These are phyloP conservation scores for Tachuris rubrigastra DNA, from an alignment of 2,113 vertebrate genomes.

Conservation along the genomic window DNA sequence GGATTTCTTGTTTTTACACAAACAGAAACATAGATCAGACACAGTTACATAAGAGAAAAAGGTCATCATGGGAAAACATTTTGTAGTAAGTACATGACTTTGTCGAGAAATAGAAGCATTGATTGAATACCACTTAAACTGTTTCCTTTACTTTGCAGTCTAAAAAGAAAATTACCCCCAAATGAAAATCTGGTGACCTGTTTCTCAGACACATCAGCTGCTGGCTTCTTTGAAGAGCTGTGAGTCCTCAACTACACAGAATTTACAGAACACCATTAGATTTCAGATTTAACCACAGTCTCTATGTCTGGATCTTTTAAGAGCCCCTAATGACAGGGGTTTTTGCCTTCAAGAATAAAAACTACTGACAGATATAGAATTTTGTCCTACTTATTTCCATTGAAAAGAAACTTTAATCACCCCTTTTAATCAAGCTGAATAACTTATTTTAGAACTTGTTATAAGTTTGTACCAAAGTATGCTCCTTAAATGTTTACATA, in stretches of 20 bases:
- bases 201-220: not conserved
- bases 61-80: not conserved
- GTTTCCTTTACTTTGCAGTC: not conserved
- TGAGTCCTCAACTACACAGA: not conserved
- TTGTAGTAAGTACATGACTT: not conserved
- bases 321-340: not conserved
- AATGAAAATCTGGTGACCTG: not conserved
- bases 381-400: not conserved
- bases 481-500: not conserved
- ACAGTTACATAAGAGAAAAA: not conserved
- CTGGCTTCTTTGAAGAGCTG: not conserved
- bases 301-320: not conserved
- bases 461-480: not conserved
- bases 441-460: not conserved
- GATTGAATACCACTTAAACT: not conserved
- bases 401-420: not conserved
- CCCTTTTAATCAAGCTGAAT: not conserved
- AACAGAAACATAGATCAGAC: not conserved
- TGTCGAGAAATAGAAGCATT: not conserved
- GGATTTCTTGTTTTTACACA: not conserved
- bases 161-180: not conserved
- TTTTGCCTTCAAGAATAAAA: not conserved
- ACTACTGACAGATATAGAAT: not conserved
- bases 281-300: not conserved
- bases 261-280: not conserved